Percentiles rank a stretch among this genome's conserved stretches.
phyloP scores from a whole-genome alignment of 30 jellyfish, hydroid and myxozoan species.

The Aurelia aurita region DNA sequence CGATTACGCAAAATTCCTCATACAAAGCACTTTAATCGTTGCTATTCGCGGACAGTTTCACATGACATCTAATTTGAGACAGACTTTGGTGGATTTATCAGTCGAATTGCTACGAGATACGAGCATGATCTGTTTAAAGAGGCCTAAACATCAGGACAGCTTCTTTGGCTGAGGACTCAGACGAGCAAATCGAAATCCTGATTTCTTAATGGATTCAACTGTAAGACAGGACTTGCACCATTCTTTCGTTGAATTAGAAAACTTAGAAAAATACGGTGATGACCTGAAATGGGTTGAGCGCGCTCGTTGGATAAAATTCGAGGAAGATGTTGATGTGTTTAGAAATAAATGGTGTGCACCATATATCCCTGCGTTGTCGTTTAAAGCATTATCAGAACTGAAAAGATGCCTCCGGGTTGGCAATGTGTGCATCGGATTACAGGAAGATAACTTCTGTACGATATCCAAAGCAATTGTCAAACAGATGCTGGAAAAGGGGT shows the following conservation, averaged over 20 bases:
- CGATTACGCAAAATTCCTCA: too few species aligned
- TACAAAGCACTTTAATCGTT: too few species aligned
- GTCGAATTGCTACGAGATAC: too few species aligned
- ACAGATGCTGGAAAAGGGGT: slow-evolving; percentile 19
- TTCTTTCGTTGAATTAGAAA: slow-evolving; percentile 65
- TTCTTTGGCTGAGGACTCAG: too few species aligned
- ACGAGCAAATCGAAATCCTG: too few species aligned
- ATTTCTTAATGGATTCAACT: too few species aligned
- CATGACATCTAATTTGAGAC: too few species aligned
- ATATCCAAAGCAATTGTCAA: slow-evolving; percentile 52
- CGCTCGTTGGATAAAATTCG: slow-evolving; percentile 90
- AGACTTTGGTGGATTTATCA: too few species aligned
- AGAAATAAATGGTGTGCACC: slow-evolving; percentile 88
- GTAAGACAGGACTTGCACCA: slow-evolving; percentile 8
- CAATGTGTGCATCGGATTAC: slow-evolving; percentile 40
- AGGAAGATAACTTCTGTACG: slow-evolving; percentile 8
- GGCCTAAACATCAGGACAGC: too few species aligned
- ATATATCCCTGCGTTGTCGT: slow-evolving; percentile 68
- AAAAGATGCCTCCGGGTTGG: slow-evolving; percentile 50
- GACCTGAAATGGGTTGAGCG: slow-evolving; percentile 65
- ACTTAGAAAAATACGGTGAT: slow-evolving; percentile 29
- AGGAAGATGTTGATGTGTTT: slow-evolving; percentile 81
- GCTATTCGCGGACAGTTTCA: too few species aligned
- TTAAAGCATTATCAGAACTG: slow-evolving; percentile 64
- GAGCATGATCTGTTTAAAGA: too few species aligned